Base-by-base conservation (phyloP, 2,888 invertebrate genomes). In the Sminthurides aquaticus region DNA sequence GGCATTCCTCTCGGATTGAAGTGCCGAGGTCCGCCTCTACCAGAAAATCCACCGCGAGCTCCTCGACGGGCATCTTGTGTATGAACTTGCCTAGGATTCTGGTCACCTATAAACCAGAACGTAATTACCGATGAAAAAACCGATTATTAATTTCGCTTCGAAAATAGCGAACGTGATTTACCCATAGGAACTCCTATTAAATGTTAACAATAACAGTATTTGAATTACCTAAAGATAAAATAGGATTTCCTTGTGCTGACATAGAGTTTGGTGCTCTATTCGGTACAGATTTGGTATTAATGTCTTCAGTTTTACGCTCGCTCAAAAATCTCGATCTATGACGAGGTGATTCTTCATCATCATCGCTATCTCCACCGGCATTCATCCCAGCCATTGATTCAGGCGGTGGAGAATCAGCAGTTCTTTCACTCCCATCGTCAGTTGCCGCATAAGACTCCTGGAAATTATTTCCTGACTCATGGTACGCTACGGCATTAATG, bases 171-270 rank as follows among this genome's bases (percentile, higher is more conserved):
- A n/a, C n/a, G n/a, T n/a, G n/a, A n/a, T n/a, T n/a, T n/a, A n/a
- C n/a, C n/a, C n/a, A n/a, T n/a, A n/a, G n/a, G n/a, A n/a, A n/a
- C n/a, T n/a, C n/a, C n/a, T n/a, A n/a, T n/a, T n/a, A n/a, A n/a
- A n/a, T n/a, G n/a, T n/a, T n/a, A n/a, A n/a, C n/a, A n/a, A n/a
- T n/a, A n/a, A n/a, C n/a, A n/a, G n/a, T n/a, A n/a, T n/a, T n/a
- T n/a, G n/a, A n/a, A 20, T 62, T 66, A 70, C 73, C 73, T 27
- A 73, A 56, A 57, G 69, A 70, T 27, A 68, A 68, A 56, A 73
- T 73, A 3, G 73, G 71, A 29, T 63, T 58, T 27, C 64, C 64
- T 48, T 59, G 57, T 22, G 62, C 56, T 25, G 29, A 56, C 28
- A 5, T 34, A n/a, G n/a, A n/a, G n/a, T n/a, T n/a, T n/a, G n/a